These are phyloP conservation scores for Melanostigma gelatinosum DNA, from an alignment of 2,113 vertebrate genomes.

Conservation along the genomic window DNA sequence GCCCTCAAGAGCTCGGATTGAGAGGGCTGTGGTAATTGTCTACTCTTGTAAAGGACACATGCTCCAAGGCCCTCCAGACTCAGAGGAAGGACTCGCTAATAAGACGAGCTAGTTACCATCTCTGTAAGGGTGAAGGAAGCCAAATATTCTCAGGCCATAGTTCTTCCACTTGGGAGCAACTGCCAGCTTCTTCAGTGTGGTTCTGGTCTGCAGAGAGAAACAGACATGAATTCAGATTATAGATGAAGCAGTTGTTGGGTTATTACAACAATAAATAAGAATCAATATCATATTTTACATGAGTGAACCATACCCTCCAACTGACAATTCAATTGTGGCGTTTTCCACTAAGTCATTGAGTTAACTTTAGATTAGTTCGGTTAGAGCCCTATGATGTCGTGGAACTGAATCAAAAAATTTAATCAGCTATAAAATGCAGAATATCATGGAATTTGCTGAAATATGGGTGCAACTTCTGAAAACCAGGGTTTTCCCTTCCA, in stretches of 20 bases:
- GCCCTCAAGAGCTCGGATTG: conserved; percentile 46
- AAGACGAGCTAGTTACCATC: conserved; percentile 87
- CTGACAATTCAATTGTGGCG: background rate
- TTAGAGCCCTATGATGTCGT: background rate
- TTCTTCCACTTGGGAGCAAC: conserved; percentile 99
- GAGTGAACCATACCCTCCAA: background rate
- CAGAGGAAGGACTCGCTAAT: conserved; percentile 17
- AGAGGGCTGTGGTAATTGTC: conserved; percentile 47
- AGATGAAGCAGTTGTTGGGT: background rate
- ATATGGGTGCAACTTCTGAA: background rate
- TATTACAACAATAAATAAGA: background rate
- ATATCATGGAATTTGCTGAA: background rate
- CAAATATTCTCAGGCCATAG: conserved; percentile 95
- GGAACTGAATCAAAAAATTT: background rate
- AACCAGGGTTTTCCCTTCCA: background rate
- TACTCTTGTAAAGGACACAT: conserved; percentile 43
- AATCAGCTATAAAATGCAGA: background rate
- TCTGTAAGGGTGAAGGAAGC: conserved; percentile 95
- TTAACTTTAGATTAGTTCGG: background rate
- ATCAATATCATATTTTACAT: background rate
- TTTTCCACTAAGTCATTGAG: background rate
- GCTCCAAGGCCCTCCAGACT: conserved; percentile 25
- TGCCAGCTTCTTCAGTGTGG: conserved; percentile 93
- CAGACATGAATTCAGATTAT: background rate
- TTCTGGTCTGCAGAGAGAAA: conserved; percentile 86